Percentiles rank a stretch among this genome's conserved stretches.
These are phyloP conservation scores for Tonatia bakeri DNA, from an alignment of 2,113 vertebrate genomes.

Conservation along the genomic window DNA sequence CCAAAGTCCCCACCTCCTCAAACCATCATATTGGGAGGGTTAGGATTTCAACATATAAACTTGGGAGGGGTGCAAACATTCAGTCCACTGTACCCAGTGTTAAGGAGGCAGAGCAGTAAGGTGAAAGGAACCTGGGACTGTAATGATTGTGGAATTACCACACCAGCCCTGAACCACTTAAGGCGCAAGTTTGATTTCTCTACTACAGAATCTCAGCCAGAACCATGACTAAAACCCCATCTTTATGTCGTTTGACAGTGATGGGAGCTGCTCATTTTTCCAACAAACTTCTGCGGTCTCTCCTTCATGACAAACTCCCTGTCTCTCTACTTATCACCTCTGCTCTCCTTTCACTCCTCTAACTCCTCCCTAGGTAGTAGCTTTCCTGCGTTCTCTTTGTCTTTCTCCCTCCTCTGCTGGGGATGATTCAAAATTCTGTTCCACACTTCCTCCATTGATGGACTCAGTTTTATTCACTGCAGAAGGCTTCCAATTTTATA, in stretches of 20 bases:
- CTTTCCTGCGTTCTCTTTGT: background rate
- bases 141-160: background rate
- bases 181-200: background rate
- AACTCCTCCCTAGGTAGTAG: background rate
- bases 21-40: background rate
- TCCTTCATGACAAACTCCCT: background rate
- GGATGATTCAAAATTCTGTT: background rate
- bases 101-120: background rate
- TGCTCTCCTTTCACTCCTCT: background rate
- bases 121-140: background rate
- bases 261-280: background rate
- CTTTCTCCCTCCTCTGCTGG: background rate
- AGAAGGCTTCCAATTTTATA: constrained; percentile 15
- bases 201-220: background rate
- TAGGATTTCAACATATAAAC: background rate
- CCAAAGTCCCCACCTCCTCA: background rate
- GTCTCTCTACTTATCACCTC: background rate
- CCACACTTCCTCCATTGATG: background rate
- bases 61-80: background rate
- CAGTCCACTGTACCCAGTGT: background rate
- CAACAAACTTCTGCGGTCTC: background rate
- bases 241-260: background rate
- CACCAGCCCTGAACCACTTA: background rate
- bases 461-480: constrained; percentile 3
- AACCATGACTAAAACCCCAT: background rate